Base-by-base conservation (phyloP, 2,797 vertebrate species). In the Enteromius argenteus region DNA sequence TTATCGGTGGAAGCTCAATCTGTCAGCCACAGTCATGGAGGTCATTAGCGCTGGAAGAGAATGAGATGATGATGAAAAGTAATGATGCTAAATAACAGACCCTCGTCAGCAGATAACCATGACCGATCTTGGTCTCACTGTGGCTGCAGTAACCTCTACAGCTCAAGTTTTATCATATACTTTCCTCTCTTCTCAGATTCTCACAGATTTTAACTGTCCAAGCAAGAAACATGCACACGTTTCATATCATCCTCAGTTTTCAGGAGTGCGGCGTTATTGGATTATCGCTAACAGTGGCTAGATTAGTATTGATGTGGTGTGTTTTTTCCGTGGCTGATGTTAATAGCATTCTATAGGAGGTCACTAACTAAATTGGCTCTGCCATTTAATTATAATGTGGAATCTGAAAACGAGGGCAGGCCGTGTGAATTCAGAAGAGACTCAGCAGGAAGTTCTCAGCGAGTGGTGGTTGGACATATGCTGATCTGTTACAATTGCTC, bases 221-320 rank as follows among this genome's bases (percentile, higher is more conserved):
- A 74, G 35, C 35, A n/a, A 9, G 69, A n/a, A 76, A 67, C 7
- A 30, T 1, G 1, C 32, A 72, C 51, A 30, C 62, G 11, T 30
- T 69, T 13, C 11, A 15, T 49, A 7, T 14, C 7, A 3, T 76
- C n/a, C 0, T 51, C 76, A 19, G 67, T 75, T 74, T 78, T 69
- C 5, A 46, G 19, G 46, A 71, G 82, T 69, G 85, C 89, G 44
- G 90, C 77, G 87, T 92, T 84, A 89, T 89, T 94, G 88, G 93
- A 91, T 95, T 95, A 96, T 94, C 94, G 85, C 89, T 95, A 96
- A 96, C 95, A 94, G 91, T 90, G 86, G 93, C 88, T 89, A 95
- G 92, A 92, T 89, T 87, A 81, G 21, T 94, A 95, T 94, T 95
- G 94, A 95, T 94, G 27, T 42, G 21, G 85, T 30, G 87, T 83